A percentile compares a stretch with the other conserved stretches of the same genome.
phyloP scores from a whole-genome alignment of 2,797 vertebrate species.

The Melopsittacus undulatus region DNA sequence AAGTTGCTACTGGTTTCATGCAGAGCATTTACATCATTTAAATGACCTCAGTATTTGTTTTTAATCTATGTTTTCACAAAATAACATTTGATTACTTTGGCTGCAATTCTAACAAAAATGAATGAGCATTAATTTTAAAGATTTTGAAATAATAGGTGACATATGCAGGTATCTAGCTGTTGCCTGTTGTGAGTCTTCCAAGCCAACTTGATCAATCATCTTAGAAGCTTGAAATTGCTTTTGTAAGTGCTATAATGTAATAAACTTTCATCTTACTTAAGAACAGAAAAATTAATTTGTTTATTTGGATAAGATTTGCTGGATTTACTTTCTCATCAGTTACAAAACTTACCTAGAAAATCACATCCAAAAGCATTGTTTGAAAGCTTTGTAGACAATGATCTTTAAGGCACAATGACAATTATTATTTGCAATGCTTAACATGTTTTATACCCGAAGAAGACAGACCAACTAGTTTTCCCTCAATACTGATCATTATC shows the following conservation, averaged over 20 bases:
- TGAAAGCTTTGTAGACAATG: background rate
- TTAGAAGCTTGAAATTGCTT: background rate
- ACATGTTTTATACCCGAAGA: background rate
- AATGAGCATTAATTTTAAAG: background rate
- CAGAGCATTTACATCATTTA: background rate
- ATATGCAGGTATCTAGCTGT: background rate
- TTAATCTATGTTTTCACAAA: background rate
- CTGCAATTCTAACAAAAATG: background rate
- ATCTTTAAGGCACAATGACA: background rate
- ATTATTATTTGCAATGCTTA: background rate
- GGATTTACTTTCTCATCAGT: background rate
- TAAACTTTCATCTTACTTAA: background rate
- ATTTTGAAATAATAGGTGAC: background rate
- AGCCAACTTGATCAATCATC: background rate
- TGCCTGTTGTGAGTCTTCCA: background rate
- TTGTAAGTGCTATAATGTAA: background rate
- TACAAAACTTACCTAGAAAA: background rate
- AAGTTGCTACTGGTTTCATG: background rate
- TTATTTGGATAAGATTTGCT: background rate
- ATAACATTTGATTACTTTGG: background rate
- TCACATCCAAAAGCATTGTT: background rate
- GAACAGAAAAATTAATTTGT: background rate
- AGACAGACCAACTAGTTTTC: background rate
- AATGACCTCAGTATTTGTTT: background rate
- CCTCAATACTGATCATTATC: background rate